Base-by-base conservation (phyloP, 92 coral and sea anemone species). In the Nematostella vectensis region DNA sequence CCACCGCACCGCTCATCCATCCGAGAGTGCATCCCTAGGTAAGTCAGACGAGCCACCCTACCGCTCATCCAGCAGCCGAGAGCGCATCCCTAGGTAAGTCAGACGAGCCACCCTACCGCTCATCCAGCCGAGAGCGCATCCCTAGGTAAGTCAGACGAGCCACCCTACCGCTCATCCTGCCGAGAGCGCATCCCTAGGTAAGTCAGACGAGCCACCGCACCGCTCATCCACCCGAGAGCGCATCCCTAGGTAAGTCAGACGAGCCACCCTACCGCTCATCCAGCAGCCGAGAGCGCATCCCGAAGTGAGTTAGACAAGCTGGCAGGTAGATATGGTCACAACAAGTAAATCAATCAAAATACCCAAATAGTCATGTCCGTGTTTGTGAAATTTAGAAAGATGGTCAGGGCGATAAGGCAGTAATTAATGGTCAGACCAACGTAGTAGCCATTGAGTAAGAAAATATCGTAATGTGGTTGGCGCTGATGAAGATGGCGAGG, bases 51-150 rank as follows among this genome's bases (percentile, higher is more conserved):
- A 45, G 12, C 9, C 11, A 10, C 51, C 51, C 18, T 45, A 45
- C 51, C 51, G 51, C 51, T 6, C 51, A 4, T 45, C 51, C 18
- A 45, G 51, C 51, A 45, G 51, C 51, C 51, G 51, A 8, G 51
- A 45, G 23, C 9, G 21, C 4, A 10, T 45, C 17, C 51, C 51
- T 45, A 11, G 40, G 6, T 33, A 33, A n/a, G n/a, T n/a, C n/a
- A n/a, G n/a, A n/a, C 15, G 40, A 45, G 12, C 9, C 11, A 10
- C 51, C 51, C 18, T 45, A 45, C 51, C 51, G 51, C 51, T 6
- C 51, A 4, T 45, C 51, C 18, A 45, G 51, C 51, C 51, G 51
- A 8, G 51, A 45, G 23, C 9, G 21, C 4, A 10, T 45, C 17
- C 51, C 51, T 45, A 11, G 40, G 6, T 33, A 33, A n/a, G n/a